Conservation (phyloP, 2,888 invertebrate species). For the Lasioglossum malachurum region DNA sequence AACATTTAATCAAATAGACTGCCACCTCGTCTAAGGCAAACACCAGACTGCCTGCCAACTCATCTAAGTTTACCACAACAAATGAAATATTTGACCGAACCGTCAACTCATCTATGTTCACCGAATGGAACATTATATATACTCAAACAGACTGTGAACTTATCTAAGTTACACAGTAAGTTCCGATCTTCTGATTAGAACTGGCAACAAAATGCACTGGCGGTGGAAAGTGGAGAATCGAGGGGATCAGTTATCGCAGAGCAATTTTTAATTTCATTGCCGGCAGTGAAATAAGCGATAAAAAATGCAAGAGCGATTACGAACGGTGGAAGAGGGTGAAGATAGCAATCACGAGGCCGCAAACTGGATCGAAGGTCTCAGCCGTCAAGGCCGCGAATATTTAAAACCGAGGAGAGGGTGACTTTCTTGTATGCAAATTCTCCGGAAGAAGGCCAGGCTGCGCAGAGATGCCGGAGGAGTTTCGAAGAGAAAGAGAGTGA, state of each 20-base stretch:
- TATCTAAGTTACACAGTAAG: not conserved
- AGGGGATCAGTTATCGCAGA: not conserved
- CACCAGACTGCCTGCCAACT: not conserved
- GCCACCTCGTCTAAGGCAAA: not conserved
- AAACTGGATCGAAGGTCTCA: constrained; percentile 9
- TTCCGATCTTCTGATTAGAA: not conserved
- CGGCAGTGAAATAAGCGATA: not conserved
- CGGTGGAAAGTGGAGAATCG: not conserved
- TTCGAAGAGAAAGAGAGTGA: not conserved
- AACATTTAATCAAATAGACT: not conserved
- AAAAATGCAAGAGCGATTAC: constrained; percentile 1
- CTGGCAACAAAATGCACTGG: not conserved
- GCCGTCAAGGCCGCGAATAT: not conserved
- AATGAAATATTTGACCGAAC: not conserved
- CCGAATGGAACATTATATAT: not conserved
- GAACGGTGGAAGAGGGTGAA: not conserved
- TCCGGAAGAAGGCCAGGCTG: not conserved
- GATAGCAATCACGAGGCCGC: not conserved
- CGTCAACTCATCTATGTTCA: not conserved
- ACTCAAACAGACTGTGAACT: not conserved
- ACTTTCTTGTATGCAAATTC: constrained; percentile 16
- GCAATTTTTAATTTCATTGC: not conserved
- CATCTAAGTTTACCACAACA: not conserved
- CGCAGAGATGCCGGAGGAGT: not conserved
- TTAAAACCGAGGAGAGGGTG: constrained; percentile 8